A percentile compares a stretch with the other conserved stretches of the same genome.
Evolutionary conservation across 2,888 invertebrate species (phyloP).

Genomic region (Dolomedes plantarius): DNA sequence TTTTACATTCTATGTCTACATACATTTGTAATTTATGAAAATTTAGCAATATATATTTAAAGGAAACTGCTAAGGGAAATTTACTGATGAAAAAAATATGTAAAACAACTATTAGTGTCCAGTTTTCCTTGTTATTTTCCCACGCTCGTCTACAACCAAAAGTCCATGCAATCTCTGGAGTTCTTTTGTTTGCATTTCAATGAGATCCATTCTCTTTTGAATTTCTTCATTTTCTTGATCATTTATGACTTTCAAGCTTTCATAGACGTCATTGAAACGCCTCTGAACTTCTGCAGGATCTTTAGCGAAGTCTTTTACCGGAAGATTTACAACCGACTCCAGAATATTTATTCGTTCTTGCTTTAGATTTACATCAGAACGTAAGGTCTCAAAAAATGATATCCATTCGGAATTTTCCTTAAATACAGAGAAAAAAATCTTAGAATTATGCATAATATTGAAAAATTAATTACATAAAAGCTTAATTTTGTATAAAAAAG

Average conservation of each 20-base stretch:
- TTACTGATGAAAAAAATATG: too few relatives aligned
- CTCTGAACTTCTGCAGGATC: slow-evolving; percentile 9
- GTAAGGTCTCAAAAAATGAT: slow-evolving; percentile 27
- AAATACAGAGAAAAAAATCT: background rate
- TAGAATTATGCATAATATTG: too few relatives aligned
- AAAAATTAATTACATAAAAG: too few relatives aligned
- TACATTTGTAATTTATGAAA: too few relatives aligned
- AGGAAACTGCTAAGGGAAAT: too few relatives aligned
- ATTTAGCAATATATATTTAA: too few relatives aligned
- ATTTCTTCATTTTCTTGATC: slow-evolving; percentile 16
- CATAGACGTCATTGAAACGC: background rate
- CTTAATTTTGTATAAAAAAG: too few relatives aligned
- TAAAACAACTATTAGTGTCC: background rate
- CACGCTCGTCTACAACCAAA: slow-evolving; percentile 28
- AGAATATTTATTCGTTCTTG: background rate
- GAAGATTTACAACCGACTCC: slow-evolving; percentile 17
- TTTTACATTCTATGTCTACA: too few relatives aligned
- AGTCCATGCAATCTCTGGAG: slow-evolving; percentile 37
- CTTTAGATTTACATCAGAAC: slow-evolving; percentile 11
- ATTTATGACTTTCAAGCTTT: background rate
- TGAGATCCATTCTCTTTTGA: background rate
- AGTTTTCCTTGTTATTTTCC: slow-evolving; percentile 24
- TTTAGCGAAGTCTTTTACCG: background rate
- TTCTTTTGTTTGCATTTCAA: slow-evolving; percentile 17
- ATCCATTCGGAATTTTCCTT: slow-evolving; percentile 56